Base-by-base conservation (phyloP, 1,140 invertebrate genomes). In the Microplitis mediator region DNA sequence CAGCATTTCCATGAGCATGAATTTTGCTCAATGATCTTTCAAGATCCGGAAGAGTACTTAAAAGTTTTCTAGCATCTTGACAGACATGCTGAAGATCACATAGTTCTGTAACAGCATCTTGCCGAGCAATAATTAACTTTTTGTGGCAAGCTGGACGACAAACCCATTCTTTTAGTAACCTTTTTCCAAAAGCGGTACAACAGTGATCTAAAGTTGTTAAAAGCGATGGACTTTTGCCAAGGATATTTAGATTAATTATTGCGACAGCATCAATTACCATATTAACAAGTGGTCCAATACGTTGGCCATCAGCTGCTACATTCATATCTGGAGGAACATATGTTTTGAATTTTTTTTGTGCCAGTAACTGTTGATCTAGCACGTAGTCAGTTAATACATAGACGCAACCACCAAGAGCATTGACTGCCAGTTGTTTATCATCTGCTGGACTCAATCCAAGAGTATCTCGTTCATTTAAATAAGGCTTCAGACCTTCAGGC, bases 21-120 rank as follows among this genome's bases (percentile, higher is more conserved):
- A 98, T 95, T 87, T 96, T 97, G 66, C 93, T 93, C 13, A 99
- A 85, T 9, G 98, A 88, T 79, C 97, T 89, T 86, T 99, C 98
- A 61, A 99, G 89, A 88, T 99, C 98, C 0, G 98, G 97, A 67
- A 99, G 84, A 69, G 91, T 91, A 52, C 91, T 92, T 14, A 99
- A 80, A 34, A 93, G 82, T 13, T 89, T 89, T 62, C 90, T 89
- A 11, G 91, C 88, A 69, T 93, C 90, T 65, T 92, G 89, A 14
- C 92, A 87, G 3, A 94, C 77, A 34, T 93, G 91, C 23, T 89
- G 84, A 75, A 91, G 88, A 3, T 91, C 84, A 56, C 93, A 88
- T 13, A 99, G 85, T 79, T 93, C 92, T 51, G 92, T 90, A 32
- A 99, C 90, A 31, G 97, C 97, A 78, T 94, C 87, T 80, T 98